These are phyloP conservation scores for Lasioglossum vierecki DNA, from an alignment of 2,888 invertebrate genomes.

Conservation along the genomic window DNA sequence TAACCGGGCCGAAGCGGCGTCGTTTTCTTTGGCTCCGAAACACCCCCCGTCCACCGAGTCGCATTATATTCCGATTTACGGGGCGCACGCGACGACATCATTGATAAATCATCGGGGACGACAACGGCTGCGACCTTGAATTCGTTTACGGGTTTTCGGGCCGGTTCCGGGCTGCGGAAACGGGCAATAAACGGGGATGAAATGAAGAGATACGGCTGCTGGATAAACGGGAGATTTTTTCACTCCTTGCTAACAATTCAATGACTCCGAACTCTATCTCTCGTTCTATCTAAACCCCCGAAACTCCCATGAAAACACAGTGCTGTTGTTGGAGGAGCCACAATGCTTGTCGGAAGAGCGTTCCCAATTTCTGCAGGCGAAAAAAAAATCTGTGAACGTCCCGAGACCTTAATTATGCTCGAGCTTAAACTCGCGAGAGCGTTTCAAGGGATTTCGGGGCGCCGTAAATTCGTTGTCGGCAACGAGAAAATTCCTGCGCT, in stretches of 20 bases:
- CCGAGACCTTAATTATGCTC: constrained; percentile 36
- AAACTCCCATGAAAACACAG: no score
- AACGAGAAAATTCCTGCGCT: constrained; percentile 27
- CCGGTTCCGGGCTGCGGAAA: neutral
- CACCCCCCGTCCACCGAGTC: neutral
- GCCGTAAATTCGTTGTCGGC: constrained; percentile 31
- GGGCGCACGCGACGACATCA: constrained; percentile 17
- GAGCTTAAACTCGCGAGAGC: constrained; percentile 32
- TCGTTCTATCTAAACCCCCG: neutral
- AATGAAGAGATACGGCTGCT: neutral
- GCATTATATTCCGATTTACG: constrained; percentile 69
- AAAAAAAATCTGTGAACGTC: constrained; percentile 43
- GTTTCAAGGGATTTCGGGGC: constrained; percentile 20
- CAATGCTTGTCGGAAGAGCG: neutral
- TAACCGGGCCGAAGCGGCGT: constrained; percentile 38
- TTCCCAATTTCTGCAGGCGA: neutral
- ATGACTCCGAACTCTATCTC: neutral
- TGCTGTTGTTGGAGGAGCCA: neutral
- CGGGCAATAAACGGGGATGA: neutral
- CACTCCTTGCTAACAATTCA: neutral
- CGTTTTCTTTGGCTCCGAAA: constrained; percentile 58
- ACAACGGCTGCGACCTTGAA: constrained; percentile 26
- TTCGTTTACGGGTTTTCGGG: constrained; percentile 16
- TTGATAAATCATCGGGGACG: constrained; percentile 60
- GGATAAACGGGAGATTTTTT: neutral